These are phyloP conservation scores for Maniola jurtina DNA, from an alignment of 1,140 invertebrate species.

Conservation along the genomic window DNA sequence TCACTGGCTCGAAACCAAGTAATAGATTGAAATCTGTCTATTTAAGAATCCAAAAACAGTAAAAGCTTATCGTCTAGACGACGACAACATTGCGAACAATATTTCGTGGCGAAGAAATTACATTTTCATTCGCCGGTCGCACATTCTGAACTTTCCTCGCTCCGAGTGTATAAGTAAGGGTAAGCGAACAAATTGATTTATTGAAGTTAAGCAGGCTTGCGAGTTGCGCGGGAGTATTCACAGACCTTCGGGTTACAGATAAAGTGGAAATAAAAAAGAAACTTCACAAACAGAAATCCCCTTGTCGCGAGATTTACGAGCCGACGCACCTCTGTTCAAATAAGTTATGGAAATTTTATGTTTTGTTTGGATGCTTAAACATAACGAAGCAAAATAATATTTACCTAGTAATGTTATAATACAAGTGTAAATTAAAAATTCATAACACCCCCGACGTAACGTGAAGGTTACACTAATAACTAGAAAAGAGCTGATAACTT, in stretches of 20 bases:
- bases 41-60: slow-evolving; percentile 13
- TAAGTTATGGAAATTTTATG: slow-evolving; percentile 75
- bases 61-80: slow-evolving; percentile 10
- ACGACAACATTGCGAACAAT: slow-evolving; percentile 19
- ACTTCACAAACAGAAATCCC: slow-evolving; percentile 76
- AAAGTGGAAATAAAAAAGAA: slow-evolving; percentile 76
- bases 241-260: slow-evolving; percentile 72
- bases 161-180: slow-evolving; percentile 69
- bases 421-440: no score
- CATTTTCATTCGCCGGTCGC: slow-evolving; percentile 49
- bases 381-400: neutral
- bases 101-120: slow-evolving; percentile 38
- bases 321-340: slow-evolving; percentile 65
- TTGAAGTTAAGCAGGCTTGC: slow-evolving; percentile 70
- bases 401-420: neutral
- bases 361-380: slow-evolving; percentile 28
- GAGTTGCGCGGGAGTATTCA: slow-evolving; percentile 72
- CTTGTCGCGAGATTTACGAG: slow-evolving; percentile 76
- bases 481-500: no score
- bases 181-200: slow-evolving; percentile 78
- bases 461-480: no score
- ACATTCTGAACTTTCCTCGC: slow-evolving; percentile 52
- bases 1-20: neutral
- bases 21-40: neutral
- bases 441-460: no score